Evolutionary conservation across 2,888 invertebrate species (phyloP).

Genomic region (Nephrocerus scutellatus): DNA sequence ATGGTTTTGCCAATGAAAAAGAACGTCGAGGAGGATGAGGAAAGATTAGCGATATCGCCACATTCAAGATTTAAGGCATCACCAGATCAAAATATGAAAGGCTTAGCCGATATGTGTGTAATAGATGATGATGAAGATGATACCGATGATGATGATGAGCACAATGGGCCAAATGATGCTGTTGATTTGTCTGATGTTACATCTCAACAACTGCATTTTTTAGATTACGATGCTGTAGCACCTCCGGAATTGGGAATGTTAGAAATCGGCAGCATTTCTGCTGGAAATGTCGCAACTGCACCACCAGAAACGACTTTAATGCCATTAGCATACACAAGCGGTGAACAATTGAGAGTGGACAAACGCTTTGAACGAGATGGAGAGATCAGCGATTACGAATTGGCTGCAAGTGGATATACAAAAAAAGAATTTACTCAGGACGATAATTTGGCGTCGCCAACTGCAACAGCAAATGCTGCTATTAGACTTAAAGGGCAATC

Average conservation of each 20-base stretch:
- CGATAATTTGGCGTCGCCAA: slow-evolving; percentile 30
- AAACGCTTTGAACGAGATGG: slow-evolving; percentile 47
- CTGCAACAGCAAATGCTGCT: slow-evolving; percentile 6
- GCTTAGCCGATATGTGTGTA: no score
- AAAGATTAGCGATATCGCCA: no score
- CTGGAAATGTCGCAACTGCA: background rate
- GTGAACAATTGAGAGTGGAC: slow-evolving; percentile 45
- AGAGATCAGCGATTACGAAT: slow-evolving; percentile 46
- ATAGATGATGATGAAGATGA: slow-evolving; percentile 18
- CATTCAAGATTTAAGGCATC: no score
- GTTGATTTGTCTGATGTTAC: slow-evolving; percentile 38
- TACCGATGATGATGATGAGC: slow-evolving; percentile 24
- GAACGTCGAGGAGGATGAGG: no score
- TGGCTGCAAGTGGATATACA: slow-evolving; percentile 46
- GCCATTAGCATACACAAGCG: slow-evolving; percentile 20
- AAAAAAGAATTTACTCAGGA: slow-evolving; percentile 46
- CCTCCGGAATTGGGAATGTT: slow-evolving; percentile 47
- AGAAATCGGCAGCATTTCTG: background rate
- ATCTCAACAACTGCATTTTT: slow-evolving; percentile 54
- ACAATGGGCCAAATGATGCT: slow-evolving; percentile 28
- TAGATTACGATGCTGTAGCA: slow-evolving; percentile 57
- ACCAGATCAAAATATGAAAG: no score
- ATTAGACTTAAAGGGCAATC: no score
- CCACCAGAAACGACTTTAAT: slow-evolving; percentile 1
- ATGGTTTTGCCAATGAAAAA: no score